Percentiles rank a stretch among this genome's conserved stretches.
Evolutionary conservation across 2,797 vertebrate species (phyloP).

Genomic region (Notolepis coatsorum): DNA sequence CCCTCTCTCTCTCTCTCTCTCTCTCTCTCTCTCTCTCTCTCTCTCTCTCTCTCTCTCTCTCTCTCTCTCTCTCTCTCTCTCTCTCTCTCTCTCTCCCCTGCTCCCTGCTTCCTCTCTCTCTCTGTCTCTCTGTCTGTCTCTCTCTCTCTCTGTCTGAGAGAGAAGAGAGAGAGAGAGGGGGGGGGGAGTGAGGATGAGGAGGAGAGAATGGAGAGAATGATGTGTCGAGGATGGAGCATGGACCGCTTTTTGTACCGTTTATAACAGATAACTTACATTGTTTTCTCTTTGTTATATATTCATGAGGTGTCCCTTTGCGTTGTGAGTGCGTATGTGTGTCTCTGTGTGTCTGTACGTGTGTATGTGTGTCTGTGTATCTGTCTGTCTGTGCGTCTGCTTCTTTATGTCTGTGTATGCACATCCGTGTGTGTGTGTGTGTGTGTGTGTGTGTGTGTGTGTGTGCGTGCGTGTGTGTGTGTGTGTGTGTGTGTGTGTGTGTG

Average conservation of each 20-base stretch:
- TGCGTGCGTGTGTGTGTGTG: slow-evolving; percentile 19
- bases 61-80: not conserved
- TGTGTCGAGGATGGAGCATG: not conserved
- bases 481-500: not conserved
- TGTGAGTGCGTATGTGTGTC: not conserved
- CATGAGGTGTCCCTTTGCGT: not conserved
- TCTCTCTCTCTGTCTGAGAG: not conserved
- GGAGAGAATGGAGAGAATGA: not conserved
- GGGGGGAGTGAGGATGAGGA: not conserved
- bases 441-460: slow-evolving; percentile 1
- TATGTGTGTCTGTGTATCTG: not conserved
- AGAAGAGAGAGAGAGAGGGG: slow-evolving; percentile 1
- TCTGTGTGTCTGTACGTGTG: not conserved
- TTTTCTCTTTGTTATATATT: slow-evolving; percentile 22
- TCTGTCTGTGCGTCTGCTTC: not conserved
- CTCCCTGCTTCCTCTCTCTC: not conserved
- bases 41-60: too few relatives aligned
- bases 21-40: too few relatives aligned
- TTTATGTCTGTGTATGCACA: slow-evolving; percentile 13
- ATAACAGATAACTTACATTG: slow-evolving; percentile 11
- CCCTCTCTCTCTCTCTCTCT: too few relatives aligned
- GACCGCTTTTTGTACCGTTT: slow-evolving; percentile 18
- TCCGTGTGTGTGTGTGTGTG: not conserved
- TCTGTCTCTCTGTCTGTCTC: not conserved
- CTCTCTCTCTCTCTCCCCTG: not conserved